These are phyloP conservation scores for Hemichromis elongatus DNA, from an alignment of 2,113 vertebrate genomes.

Conservation along the genomic window DNA sequence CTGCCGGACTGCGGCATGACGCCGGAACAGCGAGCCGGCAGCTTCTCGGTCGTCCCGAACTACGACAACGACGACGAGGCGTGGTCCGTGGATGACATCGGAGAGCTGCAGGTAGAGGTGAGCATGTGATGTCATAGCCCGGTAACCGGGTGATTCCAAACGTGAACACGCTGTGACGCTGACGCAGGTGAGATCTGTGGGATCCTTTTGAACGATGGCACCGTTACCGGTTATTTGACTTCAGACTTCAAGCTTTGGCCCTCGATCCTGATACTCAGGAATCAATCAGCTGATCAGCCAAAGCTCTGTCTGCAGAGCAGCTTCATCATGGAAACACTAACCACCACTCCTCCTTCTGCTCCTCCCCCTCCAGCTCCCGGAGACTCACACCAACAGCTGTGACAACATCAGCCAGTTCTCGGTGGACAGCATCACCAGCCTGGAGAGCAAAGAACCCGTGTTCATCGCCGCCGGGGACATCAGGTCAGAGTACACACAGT, in stretches of 20 bases:
- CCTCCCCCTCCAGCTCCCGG: constrained; percentile 76
- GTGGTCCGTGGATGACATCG: constrained; percentile 94
- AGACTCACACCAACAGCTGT: constrained; percentile 91
- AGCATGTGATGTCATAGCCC: neutral
- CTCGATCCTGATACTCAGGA: too few species aligned
- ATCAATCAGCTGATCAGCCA: too few species aligned
- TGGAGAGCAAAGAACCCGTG: constrained; percentile 92
- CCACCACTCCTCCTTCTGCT: neutral
- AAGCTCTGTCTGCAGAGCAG: too few species aligned
- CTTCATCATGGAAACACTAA: neutral
- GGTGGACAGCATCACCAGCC: constrained; percentile 95
- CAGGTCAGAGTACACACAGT: constrained; percentile 65
- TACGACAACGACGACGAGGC: constrained; percentile 96
- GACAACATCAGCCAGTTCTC: constrained; percentile 99
- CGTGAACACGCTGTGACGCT: neutral
- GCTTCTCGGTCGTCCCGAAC: constrained; percentile 89
- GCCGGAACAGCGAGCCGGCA: constrained; percentile 82
- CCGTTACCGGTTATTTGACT: neutral
- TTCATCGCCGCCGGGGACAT: constrained; percentile 95
- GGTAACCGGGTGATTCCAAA: neutral
- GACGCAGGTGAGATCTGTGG: neutral
- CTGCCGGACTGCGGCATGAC: constrained; percentile 86
- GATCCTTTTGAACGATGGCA: too few species aligned
- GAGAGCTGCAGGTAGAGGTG: constrained; percentile 95
- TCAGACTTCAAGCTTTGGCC: too few species aligned